Base-by-base conservation (phyloP, 2,113 vertebrate species). In the Rhinolophus ferrumequinum region DNA sequence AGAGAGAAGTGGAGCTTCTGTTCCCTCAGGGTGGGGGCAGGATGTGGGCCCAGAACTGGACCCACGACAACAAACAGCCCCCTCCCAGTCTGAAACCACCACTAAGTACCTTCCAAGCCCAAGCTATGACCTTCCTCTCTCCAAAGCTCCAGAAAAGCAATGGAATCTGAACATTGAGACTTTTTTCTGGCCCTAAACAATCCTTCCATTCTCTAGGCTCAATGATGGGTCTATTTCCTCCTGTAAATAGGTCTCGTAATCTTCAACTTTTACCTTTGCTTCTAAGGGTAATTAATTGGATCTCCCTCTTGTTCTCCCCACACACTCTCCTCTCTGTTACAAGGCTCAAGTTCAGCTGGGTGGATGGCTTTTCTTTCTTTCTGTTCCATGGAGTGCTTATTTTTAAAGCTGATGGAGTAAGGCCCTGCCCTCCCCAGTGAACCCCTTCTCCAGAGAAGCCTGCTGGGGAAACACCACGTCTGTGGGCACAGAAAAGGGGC, bases 171-270 rank as follows among this genome's bases (percentile, higher is more conserved):
- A 97, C 96, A 90, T 96, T 69, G 95, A 97, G 97, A 89, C 0
- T 95, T 97, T 89, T 97, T 97, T 97, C 96, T 97, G 95, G 95
- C 96, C 83, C 88, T 54, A 88, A 98, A 98, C 96, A 98, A 97
- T 98, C 96, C 97, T 96, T 88, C 93, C 93, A 96, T 98, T 98
- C 97, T 98, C 97, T 96, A 75, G 95, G 97, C 88, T 97, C 97
- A 97, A 97, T 97, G 97, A 96, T 96, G 97, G 97, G 93, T 97
- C 97, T 97, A 97, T 98, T 98, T 97, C 97, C 96, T 94, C 96
- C 94, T 96, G 79, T 97, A 97, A 97, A 97, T 97, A 93, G 97
- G 97, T 95, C 97, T 97, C 88, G 81, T 92, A 96, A 97, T 97
- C 97, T 97, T 95, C 94, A 97, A 93, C 93, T 96, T 93, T 96